Percentiles rank a stretch among this genome's conserved stretches.
phyloP scores from a whole-genome alignment of 1,140 invertebrate species.

The Leptopilina boulardi region DNA sequence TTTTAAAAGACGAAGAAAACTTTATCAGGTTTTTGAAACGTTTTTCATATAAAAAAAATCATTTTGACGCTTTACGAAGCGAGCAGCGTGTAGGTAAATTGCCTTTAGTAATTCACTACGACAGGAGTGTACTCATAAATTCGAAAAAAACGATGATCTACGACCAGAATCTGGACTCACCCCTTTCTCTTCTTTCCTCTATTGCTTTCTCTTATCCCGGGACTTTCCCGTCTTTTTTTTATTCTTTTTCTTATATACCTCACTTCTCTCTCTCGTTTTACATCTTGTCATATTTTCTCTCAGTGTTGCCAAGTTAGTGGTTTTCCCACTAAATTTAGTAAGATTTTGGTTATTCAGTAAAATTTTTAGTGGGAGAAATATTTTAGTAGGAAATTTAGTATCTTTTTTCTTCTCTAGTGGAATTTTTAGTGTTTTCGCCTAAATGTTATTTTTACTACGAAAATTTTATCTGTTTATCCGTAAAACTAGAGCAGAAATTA shows the following conservation, averaged over 20 bases:
- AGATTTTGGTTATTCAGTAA: no score
- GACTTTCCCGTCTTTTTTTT: slow-evolving; percentile 6
- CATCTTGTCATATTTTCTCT: not conserved
- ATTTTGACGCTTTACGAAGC: slow-evolving; percentile 44
- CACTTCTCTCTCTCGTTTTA: not conserved
- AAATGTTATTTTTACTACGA: no score
- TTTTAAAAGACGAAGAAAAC: not conserved
- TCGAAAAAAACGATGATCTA: slow-evolving; percentile 59
- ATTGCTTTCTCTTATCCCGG: slow-evolving; percentile 37
- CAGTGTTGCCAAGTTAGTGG: no score
- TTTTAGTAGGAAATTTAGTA: no score
- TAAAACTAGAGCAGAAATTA: no score
- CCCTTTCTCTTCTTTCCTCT: not conserved
- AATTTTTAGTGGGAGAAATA: no score
- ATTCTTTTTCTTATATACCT: no score
- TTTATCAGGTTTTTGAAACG: not conserved
- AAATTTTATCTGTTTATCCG: no score
- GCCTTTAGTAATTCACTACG: slow-evolving; percentile 57
- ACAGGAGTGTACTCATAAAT: slow-evolving; percentile 55
- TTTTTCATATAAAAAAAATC: slow-evolving; percentile 42
- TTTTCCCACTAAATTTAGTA: no score
- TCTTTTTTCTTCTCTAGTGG: no score
- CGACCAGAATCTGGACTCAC: slow-evolving; percentile 32
- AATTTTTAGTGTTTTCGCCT: no score
- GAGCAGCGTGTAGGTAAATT: slow-evolving; percentile 56